A percentile compares a stretch with the other conserved stretches of the same genome.
phyloP scores from a whole-genome alignment of 2,888 invertebrate genomes.

The Andrena dorsata region DNA sequence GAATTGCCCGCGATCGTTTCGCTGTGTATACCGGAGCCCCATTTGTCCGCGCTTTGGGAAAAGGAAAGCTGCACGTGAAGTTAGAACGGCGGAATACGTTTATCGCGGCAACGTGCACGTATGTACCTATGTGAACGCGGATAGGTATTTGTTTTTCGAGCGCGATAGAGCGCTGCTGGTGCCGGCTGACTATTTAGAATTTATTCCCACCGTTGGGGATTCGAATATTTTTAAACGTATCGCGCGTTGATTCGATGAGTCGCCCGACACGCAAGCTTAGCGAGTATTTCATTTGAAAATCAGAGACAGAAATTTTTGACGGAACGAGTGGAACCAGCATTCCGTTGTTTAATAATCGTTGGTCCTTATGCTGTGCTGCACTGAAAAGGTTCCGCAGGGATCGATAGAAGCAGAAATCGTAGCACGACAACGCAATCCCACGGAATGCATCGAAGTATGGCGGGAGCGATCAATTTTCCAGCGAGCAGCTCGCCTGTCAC shows the following conservation, averaged over 20 bases:
- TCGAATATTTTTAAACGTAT: too few relatives aligned
- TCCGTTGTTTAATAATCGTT: too few relatives aligned
- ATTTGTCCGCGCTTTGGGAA: conserved; percentile 11
- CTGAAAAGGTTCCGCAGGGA: too few relatives aligned
- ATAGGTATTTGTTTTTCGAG: background rate
- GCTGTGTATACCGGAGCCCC: background rate
- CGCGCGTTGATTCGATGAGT: too few relatives aligned
- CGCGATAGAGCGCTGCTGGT: background rate
- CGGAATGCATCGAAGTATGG: background rate
- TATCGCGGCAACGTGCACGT: background rate
- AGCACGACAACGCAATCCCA: background rate
- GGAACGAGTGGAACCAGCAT: background rate
- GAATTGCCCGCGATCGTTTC: conserved; percentile 14
- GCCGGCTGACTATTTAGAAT: background rate
- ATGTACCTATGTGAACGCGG: too few relatives aligned
- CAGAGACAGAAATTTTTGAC: background rate
- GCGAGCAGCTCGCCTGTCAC: background rate
- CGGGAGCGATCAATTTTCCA: conserved; percentile 17
- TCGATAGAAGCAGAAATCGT: background rate
- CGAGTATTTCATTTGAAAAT: too few relatives aligned
- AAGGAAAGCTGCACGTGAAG: background rate
- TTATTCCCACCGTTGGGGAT: background rate
- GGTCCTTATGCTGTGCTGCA: too few relatives aligned
- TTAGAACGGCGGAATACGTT: background rate
- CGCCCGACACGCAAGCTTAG: too few relatives aligned